Conservation (phyloP, 2,797 vertebrate genomes). For the Simalia tracyae region DNA sequence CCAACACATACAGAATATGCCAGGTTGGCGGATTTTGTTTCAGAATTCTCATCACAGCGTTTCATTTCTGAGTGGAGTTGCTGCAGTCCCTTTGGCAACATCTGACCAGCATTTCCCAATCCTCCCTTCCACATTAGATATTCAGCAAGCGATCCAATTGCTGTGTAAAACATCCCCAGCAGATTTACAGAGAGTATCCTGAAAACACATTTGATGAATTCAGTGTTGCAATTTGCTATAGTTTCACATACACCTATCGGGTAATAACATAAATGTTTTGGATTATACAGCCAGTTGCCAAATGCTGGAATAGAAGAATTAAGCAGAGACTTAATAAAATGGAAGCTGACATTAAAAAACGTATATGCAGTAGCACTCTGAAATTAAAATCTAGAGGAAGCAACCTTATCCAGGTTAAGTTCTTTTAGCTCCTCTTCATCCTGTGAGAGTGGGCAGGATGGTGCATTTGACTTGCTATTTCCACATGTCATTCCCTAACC, state of each 20-base stretch:
- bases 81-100: conserved; percentile 22
- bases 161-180: conserved; percentile 25
- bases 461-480: neutral
- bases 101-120: conserved; percentile 12
- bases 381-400: neutral
- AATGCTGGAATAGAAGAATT: conserved; percentile 37
- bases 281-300: conserved; percentile 44
- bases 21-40: neutral
- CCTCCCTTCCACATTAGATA: conserved; percentile 38
- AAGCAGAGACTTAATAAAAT: conserved; percentile 46
- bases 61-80: conserved; percentile 3
- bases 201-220: conserved; percentile 44
- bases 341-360: conserved; percentile 43
- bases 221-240: conserved; percentile 29
- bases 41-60: neutral
- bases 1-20: neutral
- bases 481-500: neutral
- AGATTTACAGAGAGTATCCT: conserved; percentile 31
- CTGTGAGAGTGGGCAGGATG: conserved; percentile 15
- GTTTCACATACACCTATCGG: neutral
- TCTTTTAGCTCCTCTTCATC: conserved; percentile 19
- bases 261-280: conserved; percentile 45
- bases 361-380: neutral
- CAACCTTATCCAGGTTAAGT: conserved; percentile 31
- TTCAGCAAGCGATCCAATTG: conserved; percentile 37